phyloP scores from a whole-genome alignment of 2,797 vertebrate species.

The Gymnocypris eckloni region DNA sequence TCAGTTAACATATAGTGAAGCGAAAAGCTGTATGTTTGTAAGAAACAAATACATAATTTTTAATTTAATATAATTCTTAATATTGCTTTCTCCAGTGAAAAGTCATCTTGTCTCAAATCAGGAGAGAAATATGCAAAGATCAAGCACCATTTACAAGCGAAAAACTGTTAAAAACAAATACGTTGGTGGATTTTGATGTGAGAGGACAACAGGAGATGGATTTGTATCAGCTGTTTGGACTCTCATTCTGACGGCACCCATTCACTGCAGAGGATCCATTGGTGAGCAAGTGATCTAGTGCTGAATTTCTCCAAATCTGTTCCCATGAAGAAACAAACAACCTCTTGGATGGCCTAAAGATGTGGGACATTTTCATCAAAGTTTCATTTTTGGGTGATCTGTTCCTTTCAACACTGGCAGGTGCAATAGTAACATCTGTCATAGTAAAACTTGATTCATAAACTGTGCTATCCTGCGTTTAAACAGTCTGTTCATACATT shows the following conservation, averaged over 20 bases:
- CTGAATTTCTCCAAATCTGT: background rate
- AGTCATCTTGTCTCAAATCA: background rate
- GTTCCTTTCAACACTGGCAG: conserved; percentile 11
- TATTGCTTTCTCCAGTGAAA: too few species aligned
- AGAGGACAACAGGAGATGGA: too few species aligned
- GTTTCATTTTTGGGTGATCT: background rate
- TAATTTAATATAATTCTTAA: too few species aligned
- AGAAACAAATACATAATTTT: too few species aligned
- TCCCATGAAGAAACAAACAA: background rate
- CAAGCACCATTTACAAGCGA: background rate
- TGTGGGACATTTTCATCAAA: background rate
- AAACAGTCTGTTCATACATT: background rate
- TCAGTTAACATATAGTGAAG: too few species aligned
- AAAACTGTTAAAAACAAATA: background rate
- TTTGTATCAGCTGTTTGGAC: background rate
- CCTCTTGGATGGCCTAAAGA: background rate
- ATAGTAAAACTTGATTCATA: background rate
- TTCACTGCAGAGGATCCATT: background rate
- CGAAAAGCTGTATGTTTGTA: too few species aligned
- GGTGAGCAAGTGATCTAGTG: background rate
- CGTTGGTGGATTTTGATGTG: background rate
- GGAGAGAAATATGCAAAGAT: background rate
- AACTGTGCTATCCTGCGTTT: background rate
- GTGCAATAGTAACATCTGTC: background rate
- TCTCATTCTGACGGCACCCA: background rate